A percentile compares a stretch with the other conserved stretches of the same genome.
Evolutionary conservation across 2,113 vertebrate genomes (phyloP).

Genomic region (Zapus hudsonius): DNA sequence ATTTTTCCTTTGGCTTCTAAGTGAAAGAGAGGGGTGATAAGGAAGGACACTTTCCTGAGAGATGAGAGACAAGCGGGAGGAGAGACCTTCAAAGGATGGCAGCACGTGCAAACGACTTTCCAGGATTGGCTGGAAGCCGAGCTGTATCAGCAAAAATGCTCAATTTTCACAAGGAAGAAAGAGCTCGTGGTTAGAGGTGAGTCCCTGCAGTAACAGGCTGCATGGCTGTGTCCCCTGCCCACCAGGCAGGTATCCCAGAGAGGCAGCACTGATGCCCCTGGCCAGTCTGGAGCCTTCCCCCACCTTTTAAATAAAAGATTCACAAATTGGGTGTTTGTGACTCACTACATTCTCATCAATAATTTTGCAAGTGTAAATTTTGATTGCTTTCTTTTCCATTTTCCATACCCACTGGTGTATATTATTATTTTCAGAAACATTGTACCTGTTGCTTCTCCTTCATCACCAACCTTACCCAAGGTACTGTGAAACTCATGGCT

Average conservation of each 20-base stretch:
- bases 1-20: conserved; percentile 10
- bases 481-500: not conserved
- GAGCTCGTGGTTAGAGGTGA: not conserved
- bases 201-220: not conserved
- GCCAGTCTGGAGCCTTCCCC: not conserved
- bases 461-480: not conserved
- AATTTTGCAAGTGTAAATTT: not conserved
- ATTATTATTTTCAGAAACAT: too few species aligned
- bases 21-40: not conserved
- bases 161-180: not conserved
- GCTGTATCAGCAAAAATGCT: not conserved
- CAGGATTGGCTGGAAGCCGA: not conserved
- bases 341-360: not conserved
- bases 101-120: not conserved
- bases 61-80: not conserved
- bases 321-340: not conserved
- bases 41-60: not conserved
- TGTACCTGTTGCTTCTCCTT: not conserved
- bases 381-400: not conserved
- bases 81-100: not conserved
- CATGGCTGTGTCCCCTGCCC: rapidly evolving
- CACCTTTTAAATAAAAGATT: not conserved
- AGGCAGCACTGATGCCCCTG: rapidly evolving
- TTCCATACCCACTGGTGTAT: not conserved
- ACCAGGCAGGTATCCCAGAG: not conserved